Evolutionary conservation across 2,797 vertebrate genomes (phyloP), one percentile per base, ranked within the genome.

Genomic region (Anguilla megastoma): DNA sequence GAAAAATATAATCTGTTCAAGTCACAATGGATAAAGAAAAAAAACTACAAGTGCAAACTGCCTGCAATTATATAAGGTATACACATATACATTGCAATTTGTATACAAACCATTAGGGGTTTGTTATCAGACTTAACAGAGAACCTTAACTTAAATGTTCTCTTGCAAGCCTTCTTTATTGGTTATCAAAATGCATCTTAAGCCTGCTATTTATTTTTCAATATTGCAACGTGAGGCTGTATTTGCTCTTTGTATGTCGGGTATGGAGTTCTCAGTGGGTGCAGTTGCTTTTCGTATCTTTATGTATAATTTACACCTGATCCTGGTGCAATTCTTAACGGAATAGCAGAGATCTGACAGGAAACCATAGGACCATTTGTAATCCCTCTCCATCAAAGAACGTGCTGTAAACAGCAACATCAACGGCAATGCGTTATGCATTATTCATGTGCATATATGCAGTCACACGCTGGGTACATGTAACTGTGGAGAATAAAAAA

Each of bases 231-330:
- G 12, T 16, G 6, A 27, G 9, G n/a, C 36, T 36, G 33, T 80
- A 14, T 16, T 24, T 80, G 79, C 21, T 50, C 36, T 9, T 21
- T 36, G 33, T 76, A 83, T 50, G 45, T n/a, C 50, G 41, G 45
- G 2, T 83, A n/a, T 9, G 2, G 45, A 50, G 45, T 48, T 83
- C 36, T 83, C 41, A 50, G 41, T 80, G 76, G 76, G 24, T 18
- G 80, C 2, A 4, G 12, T 5, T 80, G 76, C 21, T 10, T 80
- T 48, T 41, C 18, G 18, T 36, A 41, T 48, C 76, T 80, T 80
- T 41, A 80, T 83, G 50, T 52, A 52, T n/a, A 83, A 83, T 52
- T 83, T 21, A 76, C 14, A 36, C 74, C 74, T 41, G 16, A 76
- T 76, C 36, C 33, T 41, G 33, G 16, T 41, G 30, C 74, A 76